Conservation (phyloP, 2,888 invertebrate species). For the Abrostola tripartita region DNA sequence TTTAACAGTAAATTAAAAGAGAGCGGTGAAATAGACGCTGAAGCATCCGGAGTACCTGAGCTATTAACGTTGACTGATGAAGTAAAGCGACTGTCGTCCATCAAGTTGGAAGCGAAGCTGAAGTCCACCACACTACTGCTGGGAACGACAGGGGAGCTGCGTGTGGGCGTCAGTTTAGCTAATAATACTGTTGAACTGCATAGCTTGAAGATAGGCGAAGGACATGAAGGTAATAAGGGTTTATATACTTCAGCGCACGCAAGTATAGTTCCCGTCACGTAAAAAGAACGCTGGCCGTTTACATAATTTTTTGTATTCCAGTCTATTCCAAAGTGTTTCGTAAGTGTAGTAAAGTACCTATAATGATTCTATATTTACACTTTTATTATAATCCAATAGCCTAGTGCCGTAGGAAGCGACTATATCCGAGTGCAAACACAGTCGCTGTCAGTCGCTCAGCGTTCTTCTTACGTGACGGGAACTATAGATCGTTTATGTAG, state of each 20-base stretch:
- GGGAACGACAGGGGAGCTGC: conserved; percentile 91
- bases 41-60: conserved; percentile 71
- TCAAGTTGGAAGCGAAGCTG: conserved; percentile 91
- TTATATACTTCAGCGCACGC: neutral
- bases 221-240: conserved; percentile 84
- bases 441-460: too few relatives aligned
- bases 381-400: too few relatives aligned
- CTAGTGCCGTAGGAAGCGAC: too few relatives aligned
- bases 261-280: too few relatives aligned
- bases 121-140: conserved; percentile 91
- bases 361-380: too few relatives aligned
- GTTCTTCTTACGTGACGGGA: too few relatives aligned
- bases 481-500: too few relatives aligned
- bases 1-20: conserved; percentile 76
- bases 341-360: too few relatives aligned
- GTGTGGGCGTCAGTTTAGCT: conserved; percentile 90
- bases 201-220: conserved; percentile 85
- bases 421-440: too few relatives aligned
- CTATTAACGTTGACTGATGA: conserved; percentile 91
- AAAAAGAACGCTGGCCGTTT: too few relatives aligned
- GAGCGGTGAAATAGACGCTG: conserved; percentile 70
- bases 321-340: too few relatives aligned
- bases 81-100: conserved; percentile 90
- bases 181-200: conserved; percentile 94
- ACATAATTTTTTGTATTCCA: too few relatives aligned